These are phyloP conservation scores for Dermatemys mawii DNA, from an alignment of 2,113 vertebrate genomes.

Conservation along the genomic window DNA sequence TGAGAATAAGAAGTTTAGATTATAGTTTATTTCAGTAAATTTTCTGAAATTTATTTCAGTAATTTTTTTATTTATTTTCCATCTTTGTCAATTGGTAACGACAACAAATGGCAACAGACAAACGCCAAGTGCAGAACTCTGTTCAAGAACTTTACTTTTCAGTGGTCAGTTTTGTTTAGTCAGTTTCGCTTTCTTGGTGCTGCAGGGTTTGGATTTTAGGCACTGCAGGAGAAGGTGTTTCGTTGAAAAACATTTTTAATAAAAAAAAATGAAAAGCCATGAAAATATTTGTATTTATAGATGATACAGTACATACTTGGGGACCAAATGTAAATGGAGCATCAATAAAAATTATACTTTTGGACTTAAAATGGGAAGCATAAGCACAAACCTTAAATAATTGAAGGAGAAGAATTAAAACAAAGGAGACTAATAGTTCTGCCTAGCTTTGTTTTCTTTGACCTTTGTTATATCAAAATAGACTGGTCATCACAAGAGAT, in stretches of 20 bases:
- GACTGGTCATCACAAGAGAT: not conserved
- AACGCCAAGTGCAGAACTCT: not conserved
- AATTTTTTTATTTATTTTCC: conserved; percentile 46
- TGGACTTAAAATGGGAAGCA: not conserved
- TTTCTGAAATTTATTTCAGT: conserved; percentile 28
- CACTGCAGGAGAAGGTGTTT: not conserved
- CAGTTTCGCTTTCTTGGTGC: not conserved
- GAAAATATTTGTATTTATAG: not conserved
- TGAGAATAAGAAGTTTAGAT: conserved; percentile 31
- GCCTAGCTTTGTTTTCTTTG: not conserved
- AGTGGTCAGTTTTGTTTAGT: not conserved
- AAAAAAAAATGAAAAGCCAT: not conserved
- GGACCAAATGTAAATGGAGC: not conserved
- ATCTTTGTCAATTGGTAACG: conserved; percentile 35
- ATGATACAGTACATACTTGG: not conserved
- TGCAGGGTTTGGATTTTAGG: not conserved
- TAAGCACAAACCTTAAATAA: not conserved
- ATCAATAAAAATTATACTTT: not conserved
- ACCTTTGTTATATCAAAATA: not conserved
- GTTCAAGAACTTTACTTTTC: not conserved
- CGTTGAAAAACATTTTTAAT: not conserved
- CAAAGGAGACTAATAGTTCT: not conserved
- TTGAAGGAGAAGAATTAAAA: not conserved
- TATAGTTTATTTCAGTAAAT: conserved; percentile 29
- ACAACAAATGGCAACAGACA: conserved; percentile 18